phyloP scores from a whole-genome alignment of 2,888 invertebrate species.

The Ashinkailepas kermadecensis region DNA sequence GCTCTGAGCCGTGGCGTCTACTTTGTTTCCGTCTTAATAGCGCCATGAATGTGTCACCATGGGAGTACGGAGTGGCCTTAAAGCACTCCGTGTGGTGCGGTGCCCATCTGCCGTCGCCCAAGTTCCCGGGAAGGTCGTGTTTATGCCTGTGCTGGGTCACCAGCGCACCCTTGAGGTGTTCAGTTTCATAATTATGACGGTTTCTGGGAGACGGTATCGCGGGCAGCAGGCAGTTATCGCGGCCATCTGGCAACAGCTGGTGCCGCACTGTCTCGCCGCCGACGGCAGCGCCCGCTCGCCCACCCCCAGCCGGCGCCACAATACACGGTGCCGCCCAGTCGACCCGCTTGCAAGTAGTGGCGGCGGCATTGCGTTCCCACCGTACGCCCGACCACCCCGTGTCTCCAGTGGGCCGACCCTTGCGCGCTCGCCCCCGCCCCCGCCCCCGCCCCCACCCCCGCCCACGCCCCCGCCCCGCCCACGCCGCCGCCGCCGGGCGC shows the following conservation, averaged over 20 bases:
- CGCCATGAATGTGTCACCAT: background rate
- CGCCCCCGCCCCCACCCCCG: no score
- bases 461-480: background rate
- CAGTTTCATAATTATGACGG: slow-evolving; percentile 13
- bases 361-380: no score
- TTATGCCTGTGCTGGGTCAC: background rate
- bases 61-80: background rate
- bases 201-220: background rate
- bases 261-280: no score
- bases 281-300: no score
- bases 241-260: background rate
- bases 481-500: background rate
- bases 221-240: background rate
- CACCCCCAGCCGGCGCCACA: no score
- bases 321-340: background rate
- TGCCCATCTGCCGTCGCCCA: background rate
- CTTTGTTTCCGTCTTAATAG: background rate
- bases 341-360: no score
- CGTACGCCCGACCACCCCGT: no score
- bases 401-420: no score
- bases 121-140: background rate
- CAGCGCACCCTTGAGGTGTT: background rate
- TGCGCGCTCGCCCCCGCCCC: no score
- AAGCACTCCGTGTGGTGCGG: background rate
- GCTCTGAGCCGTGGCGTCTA: background rate